These are phyloP conservation scores for Oreohelix idahoensis DNA, from an alignment of 1,140 invertebrate species.

Conservation along the genomic window DNA sequence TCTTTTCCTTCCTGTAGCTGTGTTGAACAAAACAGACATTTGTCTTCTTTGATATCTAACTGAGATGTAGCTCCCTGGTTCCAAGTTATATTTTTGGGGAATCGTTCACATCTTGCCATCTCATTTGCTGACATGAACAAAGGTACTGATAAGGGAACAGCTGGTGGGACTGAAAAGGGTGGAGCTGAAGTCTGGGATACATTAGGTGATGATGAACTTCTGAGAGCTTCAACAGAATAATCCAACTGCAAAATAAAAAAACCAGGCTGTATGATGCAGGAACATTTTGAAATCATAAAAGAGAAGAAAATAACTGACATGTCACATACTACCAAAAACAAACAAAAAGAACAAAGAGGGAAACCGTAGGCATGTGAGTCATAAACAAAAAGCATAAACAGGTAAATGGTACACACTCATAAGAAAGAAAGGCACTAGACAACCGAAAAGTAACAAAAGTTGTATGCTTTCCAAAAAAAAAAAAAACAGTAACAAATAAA, in stretches of 20 bases:
- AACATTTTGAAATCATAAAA: too few species aligned
- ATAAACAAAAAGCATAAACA: too few species aligned
- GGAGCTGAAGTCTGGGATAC: background rate
- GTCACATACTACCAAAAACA: too few species aligned
- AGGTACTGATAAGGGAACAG: background rate
- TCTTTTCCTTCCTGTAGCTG: background rate
- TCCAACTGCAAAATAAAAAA: slow-evolving; percentile 3
- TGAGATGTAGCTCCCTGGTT: background rate
- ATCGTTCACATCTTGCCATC: slow-evolving; percentile 22
- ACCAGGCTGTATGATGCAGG: too few species aligned
- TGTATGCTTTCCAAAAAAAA: too few species aligned
- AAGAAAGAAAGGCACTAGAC: too few species aligned
- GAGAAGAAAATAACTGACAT: too few species aligned
- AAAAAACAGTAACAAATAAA: too few species aligned
- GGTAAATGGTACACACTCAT: too few species aligned
- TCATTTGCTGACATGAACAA: background rate
- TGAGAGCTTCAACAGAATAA: background rate
- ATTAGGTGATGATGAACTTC: background rate
- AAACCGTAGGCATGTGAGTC: too few species aligned
- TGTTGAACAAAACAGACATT: slow-evolving; percentile 11
- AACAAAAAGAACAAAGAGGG: too few species aligned
- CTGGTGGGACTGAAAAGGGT: background rate
- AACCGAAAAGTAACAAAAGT: too few species aligned
- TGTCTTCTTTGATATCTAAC: background rate
- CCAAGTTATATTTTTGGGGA: slow-evolving; percentile 14